A percentile compares a stretch with the other conserved stretches of the same genome.
Conservation (phyloP, 1,140 invertebrate genomes). For the Sitodiplosis mosellana region DNA sequence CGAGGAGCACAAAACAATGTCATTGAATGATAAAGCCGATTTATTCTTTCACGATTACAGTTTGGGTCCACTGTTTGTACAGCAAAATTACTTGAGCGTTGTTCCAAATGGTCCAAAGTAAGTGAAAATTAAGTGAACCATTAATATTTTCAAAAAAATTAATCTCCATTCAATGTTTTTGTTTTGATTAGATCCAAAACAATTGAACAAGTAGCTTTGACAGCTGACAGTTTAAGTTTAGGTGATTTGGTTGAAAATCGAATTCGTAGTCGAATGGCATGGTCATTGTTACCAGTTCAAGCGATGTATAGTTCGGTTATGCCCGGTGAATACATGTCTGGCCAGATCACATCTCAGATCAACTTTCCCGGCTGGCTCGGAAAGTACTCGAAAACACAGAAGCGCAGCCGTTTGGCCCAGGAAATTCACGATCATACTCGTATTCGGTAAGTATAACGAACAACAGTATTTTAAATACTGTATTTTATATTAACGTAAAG, state of each 20-base stretch:
- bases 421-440: constrained; percentile 68
- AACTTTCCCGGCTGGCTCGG: constrained; percentile 92
- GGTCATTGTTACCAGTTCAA: constrained; percentile 82
- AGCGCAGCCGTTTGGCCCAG: constrained; percentile 63
- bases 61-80: constrained; percentile 85
- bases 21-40: constrained; percentile 67
- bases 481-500: background rate
- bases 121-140: constrained; percentile 4
- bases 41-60: constrained; percentile 97
- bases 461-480: constrained; percentile 2
- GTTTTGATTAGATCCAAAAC: constrained; percentile 28
- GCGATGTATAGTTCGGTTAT: constrained; percentile 82
- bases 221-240: constrained; percentile 66
- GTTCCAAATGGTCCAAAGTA: constrained; percentile 46
- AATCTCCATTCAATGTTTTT: background rate
- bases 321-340: constrained; percentile 70
- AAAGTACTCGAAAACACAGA: constrained; percentile 72
- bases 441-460: constrained; percentile 40
- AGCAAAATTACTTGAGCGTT: constrained; percentile 87
- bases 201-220: constrained; percentile 49
- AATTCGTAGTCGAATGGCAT: constrained; percentile 60
- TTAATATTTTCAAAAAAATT: background rate
- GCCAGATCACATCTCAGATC: constrained; percentile 55
- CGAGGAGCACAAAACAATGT: constrained; percentile 66
- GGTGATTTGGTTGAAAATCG: constrained; percentile 71